Percentiles rank a stretch among this genome's conserved stretches.
These are phyloP conservation scores for Dexiosoma caninum DNA, from an alignment of 2,888 invertebrate genomes.

Conservation along the genomic window DNA sequence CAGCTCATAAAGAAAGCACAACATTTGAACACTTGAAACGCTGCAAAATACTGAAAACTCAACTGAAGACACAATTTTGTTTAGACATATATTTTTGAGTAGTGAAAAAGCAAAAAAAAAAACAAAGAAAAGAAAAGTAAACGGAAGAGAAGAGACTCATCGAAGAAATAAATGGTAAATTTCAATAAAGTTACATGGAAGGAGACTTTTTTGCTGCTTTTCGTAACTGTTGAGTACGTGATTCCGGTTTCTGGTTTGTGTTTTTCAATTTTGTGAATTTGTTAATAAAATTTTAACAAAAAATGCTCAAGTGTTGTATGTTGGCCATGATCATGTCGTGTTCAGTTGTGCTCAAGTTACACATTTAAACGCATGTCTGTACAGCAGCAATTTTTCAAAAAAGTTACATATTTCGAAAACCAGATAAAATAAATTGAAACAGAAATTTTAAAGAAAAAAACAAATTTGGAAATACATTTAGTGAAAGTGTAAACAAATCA, in stretches of 20 bases:
- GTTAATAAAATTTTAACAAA: too few relatives aligned
- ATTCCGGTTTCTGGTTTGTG: conserved; percentile 19
- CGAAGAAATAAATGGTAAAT: not conserved
- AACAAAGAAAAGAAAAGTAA: too few relatives aligned
- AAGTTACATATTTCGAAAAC: not conserved
- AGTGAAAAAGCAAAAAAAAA: too few relatives aligned
- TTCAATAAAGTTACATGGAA: not conserved
- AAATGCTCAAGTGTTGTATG: too few relatives aligned
- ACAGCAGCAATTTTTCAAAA: not conserved
- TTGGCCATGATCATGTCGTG: conserved; percentile 42
- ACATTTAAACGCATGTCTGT: conserved; percentile 41
- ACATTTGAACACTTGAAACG: conserved; percentile 37
- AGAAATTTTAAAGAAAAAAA: not conserved
- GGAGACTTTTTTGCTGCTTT: conserved; percentile 4
- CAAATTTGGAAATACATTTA: too few relatives aligned
- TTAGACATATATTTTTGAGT: not conserved
- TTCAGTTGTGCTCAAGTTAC: conserved; percentile 42
- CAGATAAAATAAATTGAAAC: not conserved
- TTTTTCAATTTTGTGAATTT: too few relatives aligned
- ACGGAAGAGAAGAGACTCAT: not conserved
- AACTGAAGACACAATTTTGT: not conserved
- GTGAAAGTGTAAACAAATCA: conserved; percentile 45
- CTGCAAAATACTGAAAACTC: not conserved
- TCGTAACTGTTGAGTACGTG: too few relatives aligned
- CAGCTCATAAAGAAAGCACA: conserved; percentile 55